Percentiles rank a stretch among this genome's conserved stretches.
phyloP scores from a whole-genome alignment of 2,113 vertebrate species.

The Microcebus ravelobensis region DNA sequence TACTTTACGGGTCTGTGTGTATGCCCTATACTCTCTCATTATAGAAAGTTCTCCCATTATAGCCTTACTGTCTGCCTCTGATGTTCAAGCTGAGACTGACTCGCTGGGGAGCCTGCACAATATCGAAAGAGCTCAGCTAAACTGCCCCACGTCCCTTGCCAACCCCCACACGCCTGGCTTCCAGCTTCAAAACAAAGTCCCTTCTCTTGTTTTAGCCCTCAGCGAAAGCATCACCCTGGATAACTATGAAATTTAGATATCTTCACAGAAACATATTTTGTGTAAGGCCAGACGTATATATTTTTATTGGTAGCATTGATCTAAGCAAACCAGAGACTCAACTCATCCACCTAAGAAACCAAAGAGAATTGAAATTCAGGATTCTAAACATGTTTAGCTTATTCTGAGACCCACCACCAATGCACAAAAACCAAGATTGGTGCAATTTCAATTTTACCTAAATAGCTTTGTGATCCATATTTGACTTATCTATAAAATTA shows the following conservation, averaged over 20 bases:
- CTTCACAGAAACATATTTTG: neutral
- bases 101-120: neutral
- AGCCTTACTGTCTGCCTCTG: conserved; percentile 40
- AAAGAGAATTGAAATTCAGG: neutral
- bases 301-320: neutral
- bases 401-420: neutral
- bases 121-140: conserved; percentile 18
- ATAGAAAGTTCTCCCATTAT: conserved; percentile 38
- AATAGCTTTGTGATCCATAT: neutral
- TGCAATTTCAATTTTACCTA: neutral
- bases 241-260: neutral
- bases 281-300: neutral
- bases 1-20: neutral
- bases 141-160: neutral
- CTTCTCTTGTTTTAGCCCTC: neutral
- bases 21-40: neutral
- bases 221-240: neutral
- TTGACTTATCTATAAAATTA: neutral
- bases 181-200: neutral
- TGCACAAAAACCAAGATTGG: neutral
- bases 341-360: neutral
- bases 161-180: neutral
- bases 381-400: neutral
- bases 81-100: neutral
- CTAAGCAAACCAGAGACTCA: neutral